Evolutionary conservation across 2,797 vertebrate species (phyloP), one percentile per base, ranked within the genome.

Genomic region (Miichthys miiuy): DNA sequence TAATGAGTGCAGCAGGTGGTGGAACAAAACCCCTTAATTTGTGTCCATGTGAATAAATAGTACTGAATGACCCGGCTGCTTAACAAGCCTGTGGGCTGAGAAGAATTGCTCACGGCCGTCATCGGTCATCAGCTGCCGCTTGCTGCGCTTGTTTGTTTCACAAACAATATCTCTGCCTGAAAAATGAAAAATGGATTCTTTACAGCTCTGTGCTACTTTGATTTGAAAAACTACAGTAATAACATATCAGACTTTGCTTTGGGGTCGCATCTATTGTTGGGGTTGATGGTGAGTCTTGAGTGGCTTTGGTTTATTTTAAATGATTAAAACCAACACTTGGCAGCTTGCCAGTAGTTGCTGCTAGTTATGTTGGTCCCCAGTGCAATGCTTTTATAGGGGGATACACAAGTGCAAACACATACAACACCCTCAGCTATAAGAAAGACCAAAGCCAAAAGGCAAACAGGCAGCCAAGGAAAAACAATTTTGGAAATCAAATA

Each of bases 201-300:
- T 63, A n/a, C 38, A 27, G 71, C 68, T 84, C 41, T 66, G 25
- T 48, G 77, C 44, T 64, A 48, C 68, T 82, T 82, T 81, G 75
- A 86, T 87, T 88, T 88, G 87, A 86, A 83, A 86, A 86, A 83
- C 48, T 58, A 30, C 78, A 73, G 83, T 72, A 89, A 90, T 89
- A 89, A 83, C 76, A 41, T 47, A 73, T 74, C 71, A 68, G 73
- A 79, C 79, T 79, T 68, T 57, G 82, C 86, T 91, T 74, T 81
- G 70, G 84, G 88, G 70, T 55, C 54, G 68, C 65, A 80, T 84
- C 69, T 70, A 74, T 66, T 81, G 84, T 34, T 64, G 72, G 4
- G 23, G 69, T 14, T 71, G 80, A 76, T 16, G 72, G 27, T 70
- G 21, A 77, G 67, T 52, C 67, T 58, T 78, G n/a, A 70, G 83